A percentile compares a stretch with the other conserved stretches of the same genome.
These are phyloP conservation scores for Dascillus cervinus DNA, from an alignment of 2,888 invertebrate genomes.

Conservation along the genomic window DNA sequence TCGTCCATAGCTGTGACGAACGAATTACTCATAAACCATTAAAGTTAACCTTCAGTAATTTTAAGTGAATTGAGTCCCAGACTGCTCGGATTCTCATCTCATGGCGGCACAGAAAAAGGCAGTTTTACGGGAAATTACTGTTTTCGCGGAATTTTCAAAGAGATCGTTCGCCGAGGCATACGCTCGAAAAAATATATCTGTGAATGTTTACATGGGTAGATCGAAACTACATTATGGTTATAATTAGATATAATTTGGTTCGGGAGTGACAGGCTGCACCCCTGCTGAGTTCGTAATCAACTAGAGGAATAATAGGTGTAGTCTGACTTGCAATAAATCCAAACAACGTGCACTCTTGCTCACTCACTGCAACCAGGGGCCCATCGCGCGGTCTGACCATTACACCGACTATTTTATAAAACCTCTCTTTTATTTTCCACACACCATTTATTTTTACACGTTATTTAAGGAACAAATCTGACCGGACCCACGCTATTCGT, in stretches of 20 bases:
- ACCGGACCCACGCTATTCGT: too few species aligned
- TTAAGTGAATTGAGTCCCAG: too few species aligned
- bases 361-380: constrained; percentile 10
- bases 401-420: not conserved
- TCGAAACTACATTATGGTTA: constrained; percentile 37
- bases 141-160: too few species aligned
- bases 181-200: constrained; percentile 4
- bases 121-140: too few species aligned
- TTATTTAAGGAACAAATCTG: too few species aligned
- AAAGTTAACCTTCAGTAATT: too few species aligned
- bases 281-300: constrained; percentile 42
- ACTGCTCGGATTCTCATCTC: too few species aligned
- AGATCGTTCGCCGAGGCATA: too few species aligned
- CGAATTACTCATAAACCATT: too few species aligned
- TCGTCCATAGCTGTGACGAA: too few species aligned
- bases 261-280: constrained; percentile 37
- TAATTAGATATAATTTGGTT: constrained; percentile 41
- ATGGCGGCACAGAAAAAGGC: too few species aligned
- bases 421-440: not conserved
- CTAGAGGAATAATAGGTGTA: constrained; percentile 40
- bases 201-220: constrained; percentile 37
- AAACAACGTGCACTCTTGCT: constrained; percentile 28
- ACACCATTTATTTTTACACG: not conserved
- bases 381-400: constrained; percentile 3
- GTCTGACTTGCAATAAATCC: constrained; percentile 43